phyloP scores from a whole-genome alignment of 2,113 vertebrate genomes.

The pig (Sus scrofa) region DNA sequence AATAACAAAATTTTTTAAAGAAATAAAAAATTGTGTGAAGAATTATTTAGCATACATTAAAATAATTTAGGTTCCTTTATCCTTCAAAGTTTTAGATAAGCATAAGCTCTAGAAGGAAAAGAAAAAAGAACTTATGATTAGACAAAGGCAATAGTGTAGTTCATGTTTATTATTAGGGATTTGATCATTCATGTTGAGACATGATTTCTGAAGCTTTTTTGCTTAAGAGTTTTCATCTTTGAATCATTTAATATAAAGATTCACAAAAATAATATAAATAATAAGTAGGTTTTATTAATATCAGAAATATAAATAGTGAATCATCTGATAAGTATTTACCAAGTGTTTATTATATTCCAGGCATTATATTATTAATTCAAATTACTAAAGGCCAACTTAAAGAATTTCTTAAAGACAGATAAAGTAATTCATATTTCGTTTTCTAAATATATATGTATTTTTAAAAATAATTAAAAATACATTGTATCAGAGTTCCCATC shows the following conservation, averaged over 20 bases:
- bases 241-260: conserved; percentile 5
- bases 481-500: no score
- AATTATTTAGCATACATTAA: background rate
- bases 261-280: background rate
- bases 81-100: conserved; percentile 7
- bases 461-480: background rate
- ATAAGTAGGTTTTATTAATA: conserved; percentile 2
- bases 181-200: background rate
- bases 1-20: background rate
- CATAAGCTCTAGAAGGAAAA: conserved; percentile 9
- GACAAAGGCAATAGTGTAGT: background rate
- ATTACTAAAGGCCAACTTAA: background rate
- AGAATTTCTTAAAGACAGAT: background rate
- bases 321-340: background rate
- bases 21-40: background rate
- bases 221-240: background rate
- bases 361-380: background rate
- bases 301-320: background rate
- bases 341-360: background rate
- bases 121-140: background rate
- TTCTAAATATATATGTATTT: background rate
- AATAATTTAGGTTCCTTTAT: no score
- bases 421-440: background rate
- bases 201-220: background rate
- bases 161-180: background rate